Base-by-base conservation (phyloP, 2,113 vertebrate genomes). In the Hemichromis elongatus region DNA sequence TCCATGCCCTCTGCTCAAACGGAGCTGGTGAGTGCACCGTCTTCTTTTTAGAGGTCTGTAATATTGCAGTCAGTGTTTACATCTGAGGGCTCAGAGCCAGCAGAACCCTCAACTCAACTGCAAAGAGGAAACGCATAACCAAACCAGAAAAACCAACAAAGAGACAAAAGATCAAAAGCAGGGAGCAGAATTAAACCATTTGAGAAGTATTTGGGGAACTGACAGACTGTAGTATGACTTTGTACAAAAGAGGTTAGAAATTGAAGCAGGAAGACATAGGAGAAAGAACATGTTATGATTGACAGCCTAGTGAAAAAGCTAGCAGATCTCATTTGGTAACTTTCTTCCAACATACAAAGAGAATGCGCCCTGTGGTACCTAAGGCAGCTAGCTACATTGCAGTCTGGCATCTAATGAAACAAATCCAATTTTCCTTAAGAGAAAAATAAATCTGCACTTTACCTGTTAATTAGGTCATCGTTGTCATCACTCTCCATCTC, bases 401-500 rank as follows among this genome's bases (percentile, higher is more conserved):
- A 42, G 55, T 24, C 19, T 57, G 45, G 55, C 70, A 81, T 73
- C 19, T 63, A 57, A 68, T 75, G 40, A 75, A 57, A 83, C 66
- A 68, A 80, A 82, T 9, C 24, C 18, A 59, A 57, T 13, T 13
- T 83, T 66, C 28, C 26, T 57, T 19, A 18, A n/a, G 2, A 24
- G 30, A 19, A 61, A 12, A 75, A 42, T 45, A 80, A 81, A 80
- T 53, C 63, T 87, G 95, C 84, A 9, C 18, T 10, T 24, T 92
- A 99, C 99, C 97, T 99, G 95, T 98, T 98, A 92, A 99, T 97
- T 87, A 99, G 96, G 83, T 99, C 98, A 53, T 99, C 99, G 0
- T 99, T 98, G 91, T 98, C 98, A 7, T 99, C 98, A 0, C 98
- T 99, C 92, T 98, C 98, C 98, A 99, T 99, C 93, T 99, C 99